Percentiles rank a stretch among this genome's conserved stretches.
Evolutionary conservation across 2,888 invertebrate genomes (phyloP).

Genomic region (Acheta domesticus): DNA sequence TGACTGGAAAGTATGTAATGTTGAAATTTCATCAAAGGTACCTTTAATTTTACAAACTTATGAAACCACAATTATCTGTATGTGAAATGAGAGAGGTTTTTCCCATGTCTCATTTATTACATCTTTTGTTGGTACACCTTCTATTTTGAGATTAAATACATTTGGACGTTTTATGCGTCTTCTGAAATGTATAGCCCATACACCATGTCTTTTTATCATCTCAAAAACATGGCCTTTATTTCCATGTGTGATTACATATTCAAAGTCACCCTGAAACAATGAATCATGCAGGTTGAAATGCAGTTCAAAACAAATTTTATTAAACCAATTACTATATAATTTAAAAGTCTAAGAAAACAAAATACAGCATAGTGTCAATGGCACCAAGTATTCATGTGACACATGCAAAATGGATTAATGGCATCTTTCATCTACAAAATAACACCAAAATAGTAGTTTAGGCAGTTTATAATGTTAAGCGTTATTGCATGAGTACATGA

Average conservation of each 20-base stretch:
- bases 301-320: not conserved
- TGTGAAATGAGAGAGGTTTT: constrained; percentile 54
- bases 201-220: constrained; percentile 54
- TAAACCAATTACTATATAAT: not conserved
- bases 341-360: not conserved
- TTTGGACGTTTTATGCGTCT: constrained; percentile 54
- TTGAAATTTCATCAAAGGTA: no score
- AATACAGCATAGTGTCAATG: not conserved
- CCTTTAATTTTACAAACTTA: constrained; percentile 38
- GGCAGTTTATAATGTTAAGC: no score
- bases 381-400: not conserved
- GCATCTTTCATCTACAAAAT: no score
- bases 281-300: not conserved
- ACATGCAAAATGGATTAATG: not conserved
- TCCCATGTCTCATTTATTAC: constrained; percentile 49
- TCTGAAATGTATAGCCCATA: constrained; percentile 60
- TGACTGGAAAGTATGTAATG: no score
- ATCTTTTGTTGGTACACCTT: constrained; percentile 48
- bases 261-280: constrained; percentile 51
- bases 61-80: constrained; percentile 53
- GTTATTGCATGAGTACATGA: no score
- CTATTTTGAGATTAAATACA: constrained; percentile 56
- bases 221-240: constrained; percentile 58
- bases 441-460: no score
- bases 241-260: constrained; percentile 56